Percentiles rank a stretch among this genome's conserved stretches.
Evolutionary conservation across 1,140 invertebrate species (phyloP).

Genomic region (Orussus abietinus): DNA sequence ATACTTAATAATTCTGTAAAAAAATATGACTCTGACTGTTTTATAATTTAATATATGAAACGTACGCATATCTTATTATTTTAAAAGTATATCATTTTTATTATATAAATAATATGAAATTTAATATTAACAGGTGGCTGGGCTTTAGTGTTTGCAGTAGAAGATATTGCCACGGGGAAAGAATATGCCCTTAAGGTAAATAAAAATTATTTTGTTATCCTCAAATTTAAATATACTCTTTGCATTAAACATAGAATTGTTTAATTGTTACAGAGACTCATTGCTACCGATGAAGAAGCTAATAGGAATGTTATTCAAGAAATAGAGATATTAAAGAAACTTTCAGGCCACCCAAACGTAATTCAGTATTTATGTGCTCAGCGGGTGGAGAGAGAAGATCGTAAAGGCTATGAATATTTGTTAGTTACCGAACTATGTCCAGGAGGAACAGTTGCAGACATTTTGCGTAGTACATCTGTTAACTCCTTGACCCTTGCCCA

Average conservation of each 20-base stretch:
- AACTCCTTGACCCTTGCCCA: constrained; percentile 67
- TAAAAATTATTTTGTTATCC: constrained; percentile 12
- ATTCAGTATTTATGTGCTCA: constrained; percentile 75
- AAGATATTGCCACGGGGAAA: constrained; percentile 79
- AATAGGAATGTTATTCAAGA: constrained; percentile 74
- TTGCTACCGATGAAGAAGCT: constrained; percentile 75
- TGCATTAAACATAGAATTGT: constrained; percentile 6
- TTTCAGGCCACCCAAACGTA: constrained; percentile 76
- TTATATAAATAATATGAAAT: constrained; percentile 20
- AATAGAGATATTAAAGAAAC: constrained; percentile 72
- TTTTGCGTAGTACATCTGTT: constrained; percentile 62
- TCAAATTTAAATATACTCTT: constrained; percentile 4
- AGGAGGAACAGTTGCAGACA: constrained; percentile 78
- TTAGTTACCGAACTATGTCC: constrained; percentile 68
- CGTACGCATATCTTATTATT: neutral
- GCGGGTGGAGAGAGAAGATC: constrained; percentile 58
- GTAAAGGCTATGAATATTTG: constrained; percentile 67
- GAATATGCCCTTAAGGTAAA: constrained; percentile 85
- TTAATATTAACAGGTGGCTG: constrained; percentile 88
- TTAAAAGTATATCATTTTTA: constrained; percentile 22
- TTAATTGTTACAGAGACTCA: constrained; percentile 58
- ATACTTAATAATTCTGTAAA: too few species aligned
- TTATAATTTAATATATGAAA: neutral
- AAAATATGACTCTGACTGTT: neutral
- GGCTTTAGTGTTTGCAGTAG: constrained; percentile 90